Evolutionary conservation across 1,140 invertebrate species (phyloP).

Genomic region (Caenorhabditis brenneri): DNA sequence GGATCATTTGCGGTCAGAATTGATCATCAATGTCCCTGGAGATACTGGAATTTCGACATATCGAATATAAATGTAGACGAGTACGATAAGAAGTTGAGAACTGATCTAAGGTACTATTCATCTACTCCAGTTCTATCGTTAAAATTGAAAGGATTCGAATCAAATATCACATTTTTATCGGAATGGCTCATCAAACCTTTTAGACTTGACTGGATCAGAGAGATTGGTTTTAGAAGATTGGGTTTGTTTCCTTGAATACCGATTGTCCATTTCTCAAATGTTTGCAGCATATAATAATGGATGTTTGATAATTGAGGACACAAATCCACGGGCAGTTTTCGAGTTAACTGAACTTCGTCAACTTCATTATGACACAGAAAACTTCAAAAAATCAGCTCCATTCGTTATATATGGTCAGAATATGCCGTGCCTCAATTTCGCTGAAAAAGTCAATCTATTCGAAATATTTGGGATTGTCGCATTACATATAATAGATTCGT

Average conservation of each 20-base stretch:
- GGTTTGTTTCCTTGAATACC: neutral
- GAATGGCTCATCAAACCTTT: neutral
- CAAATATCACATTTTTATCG: no score
- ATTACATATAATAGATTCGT: neutral
- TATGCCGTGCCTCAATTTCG: neutral
- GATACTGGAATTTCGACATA: conserved; percentile 23
- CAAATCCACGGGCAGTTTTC: neutral
- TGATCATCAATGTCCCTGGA: neutral
- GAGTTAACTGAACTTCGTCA: neutral
- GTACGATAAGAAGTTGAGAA: neutral
- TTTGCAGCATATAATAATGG: conserved; percentile 1
- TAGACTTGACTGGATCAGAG: neutral
- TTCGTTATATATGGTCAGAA: neutral
- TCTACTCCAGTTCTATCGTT: neutral
- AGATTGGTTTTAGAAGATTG: neutral
- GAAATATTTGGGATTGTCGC: neutral
- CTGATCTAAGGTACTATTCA: neutral
- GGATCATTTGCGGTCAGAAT: conserved; percentile 27
- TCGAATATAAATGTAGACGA: neutral
- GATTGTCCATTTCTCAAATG: no score
- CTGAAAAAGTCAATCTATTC: neutral
- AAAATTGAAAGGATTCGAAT: neutral
- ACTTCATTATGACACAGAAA: neutral
- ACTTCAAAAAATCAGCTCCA: neutral
- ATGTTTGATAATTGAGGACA: neutral